Percentiles rank a stretch among this genome's conserved stretches.
These are phyloP conservation scores for Chlorops oryzae DNA, from an alignment of 1,140 invertebrate species.

Conservation along the genomic window DNA sequence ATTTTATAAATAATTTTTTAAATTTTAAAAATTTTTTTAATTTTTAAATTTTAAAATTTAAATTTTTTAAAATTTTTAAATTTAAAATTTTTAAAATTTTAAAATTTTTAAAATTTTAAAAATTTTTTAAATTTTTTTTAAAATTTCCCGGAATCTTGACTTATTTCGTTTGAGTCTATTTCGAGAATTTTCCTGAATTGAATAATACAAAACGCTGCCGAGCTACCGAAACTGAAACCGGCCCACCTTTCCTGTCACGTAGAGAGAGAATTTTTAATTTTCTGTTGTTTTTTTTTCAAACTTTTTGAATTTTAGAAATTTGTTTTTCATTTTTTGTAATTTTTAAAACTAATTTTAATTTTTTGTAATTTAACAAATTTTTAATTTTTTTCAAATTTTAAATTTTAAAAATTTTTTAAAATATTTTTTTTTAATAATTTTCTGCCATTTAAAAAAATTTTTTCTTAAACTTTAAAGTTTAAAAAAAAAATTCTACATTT, in stretches of 20 bases:
- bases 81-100: conserved; percentile 2
- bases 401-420: not conserved
- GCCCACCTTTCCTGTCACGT: too few relatives aligned
- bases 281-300: not conserved
- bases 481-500: not conserved
- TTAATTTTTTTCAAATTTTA: too few relatives aligned
- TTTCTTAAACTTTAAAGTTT: not conserved
- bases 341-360: not conserved
- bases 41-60: not conserved
- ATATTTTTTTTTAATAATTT: not conserved
- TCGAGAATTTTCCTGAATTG: too few relatives aligned
- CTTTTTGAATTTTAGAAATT: conserved; percentile 1
- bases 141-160: not conserved
- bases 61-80: not conserved
- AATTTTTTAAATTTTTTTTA: conserved; percentile 4
- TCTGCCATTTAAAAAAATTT: not conserved
- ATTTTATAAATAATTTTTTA: not conserved
- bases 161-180: not conserved
- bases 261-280: not conserved
- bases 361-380: too few relatives aligned
- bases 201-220: too few relatives aligned
- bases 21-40: not conserved
- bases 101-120: not conserved
- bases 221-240: too few relatives aligned
- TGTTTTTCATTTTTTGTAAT: not conserved